Percentiles rank a stretch among this genome's conserved stretches.
Evolutionary conservation across 2,888 invertebrate species (phyloP).

Genomic region (Chironomus tentans): DNA sequence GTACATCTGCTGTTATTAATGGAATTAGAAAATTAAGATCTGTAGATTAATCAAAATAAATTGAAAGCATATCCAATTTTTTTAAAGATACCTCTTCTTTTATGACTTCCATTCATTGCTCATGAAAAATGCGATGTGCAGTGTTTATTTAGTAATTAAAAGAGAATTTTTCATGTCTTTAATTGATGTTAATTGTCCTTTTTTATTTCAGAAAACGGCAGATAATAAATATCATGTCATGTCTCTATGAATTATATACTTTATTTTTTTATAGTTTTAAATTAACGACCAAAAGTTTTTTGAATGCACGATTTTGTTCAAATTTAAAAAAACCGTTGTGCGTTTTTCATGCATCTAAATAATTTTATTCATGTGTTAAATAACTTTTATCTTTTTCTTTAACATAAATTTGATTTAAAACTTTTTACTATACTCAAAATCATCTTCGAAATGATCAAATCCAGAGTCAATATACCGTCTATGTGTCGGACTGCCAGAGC

Average conservation of each 20-base stretch:
- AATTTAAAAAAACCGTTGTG: not conserved
- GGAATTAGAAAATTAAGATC: not conserved
- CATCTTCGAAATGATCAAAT: constrained; percentile 35
- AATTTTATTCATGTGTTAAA: not conserved
- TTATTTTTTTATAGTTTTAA: no score
- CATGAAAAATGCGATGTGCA: no score
- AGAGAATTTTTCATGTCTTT: not conserved
- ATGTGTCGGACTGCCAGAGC: constrained; percentile 32
- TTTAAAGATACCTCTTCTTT: not conserved
- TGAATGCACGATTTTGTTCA: not conserved
- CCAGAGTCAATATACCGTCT: constrained; percentile 24
- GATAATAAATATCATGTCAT: no score
- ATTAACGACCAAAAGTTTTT: not conserved
- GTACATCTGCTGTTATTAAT: not conserved
- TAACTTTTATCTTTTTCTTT: not conserved
- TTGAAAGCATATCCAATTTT: not conserved
- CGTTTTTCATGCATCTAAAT: not conserved
- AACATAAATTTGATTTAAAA: constrained; percentile 31
- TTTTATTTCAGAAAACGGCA: no score
- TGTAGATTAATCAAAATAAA: not conserved
- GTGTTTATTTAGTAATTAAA: not conserved
- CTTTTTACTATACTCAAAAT: constrained; percentile 37
- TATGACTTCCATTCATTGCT: not conserved
- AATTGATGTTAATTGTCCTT: not conserved
- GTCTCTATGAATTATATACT: not conserved